Base-by-base conservation (phyloP, 2,888 invertebrate species). In the Tetanocera ferruginea region DNA sequence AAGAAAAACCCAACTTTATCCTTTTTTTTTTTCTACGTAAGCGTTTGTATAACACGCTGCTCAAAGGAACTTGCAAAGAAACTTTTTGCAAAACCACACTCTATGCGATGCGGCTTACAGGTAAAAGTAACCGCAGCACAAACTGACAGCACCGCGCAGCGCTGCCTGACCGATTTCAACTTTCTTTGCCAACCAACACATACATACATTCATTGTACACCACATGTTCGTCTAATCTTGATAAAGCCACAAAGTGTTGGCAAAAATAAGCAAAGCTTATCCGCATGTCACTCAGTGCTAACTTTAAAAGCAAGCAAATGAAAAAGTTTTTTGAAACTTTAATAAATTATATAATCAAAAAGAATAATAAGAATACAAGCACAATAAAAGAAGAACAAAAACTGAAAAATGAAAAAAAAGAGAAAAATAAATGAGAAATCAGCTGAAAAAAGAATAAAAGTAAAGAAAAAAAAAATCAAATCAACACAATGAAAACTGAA, bases 221-320 rank as follows among this genome's bases (percentile, higher is more conserved):
- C 79, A 77, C 76, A 77, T 76, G 77, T 79, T 79, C 64, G 43
- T 75, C 72, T 77, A 75, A 79, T 73, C 77, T 77, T 52, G 67
- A 19, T 62, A 78, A 78, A 80, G 80, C 78, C 78, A 72, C 74
- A 78, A 80, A 80, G 76, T 80, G 80, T 76, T 79, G 73, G 73
- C 62, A 62, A 70, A 73, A 76, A 37, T 76, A 74, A 76, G 62
- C 71, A 74, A 69, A 74, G 73, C 73, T 73, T 49, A 49, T 43
- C 73, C 73, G 49, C 73, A 76, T 81, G 80, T 80, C 82, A 81
- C 80, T 80, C 75, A 79, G 80, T n/a, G n/a, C 78, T 81, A 81
- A 81, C 78, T 76, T 78, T 70, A 74, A 80, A 80, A 75, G 78
- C 80, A 80, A 82, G 80, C 74, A 80, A 62, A 76, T 66, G 51